A percentile compares a stretch with the other conserved stretches of the same genome.
These are phyloP conservation scores for Augiades crinisus DNA, from an alignment of 2,888 invertebrate genomes.

Conservation along the genomic window DNA sequence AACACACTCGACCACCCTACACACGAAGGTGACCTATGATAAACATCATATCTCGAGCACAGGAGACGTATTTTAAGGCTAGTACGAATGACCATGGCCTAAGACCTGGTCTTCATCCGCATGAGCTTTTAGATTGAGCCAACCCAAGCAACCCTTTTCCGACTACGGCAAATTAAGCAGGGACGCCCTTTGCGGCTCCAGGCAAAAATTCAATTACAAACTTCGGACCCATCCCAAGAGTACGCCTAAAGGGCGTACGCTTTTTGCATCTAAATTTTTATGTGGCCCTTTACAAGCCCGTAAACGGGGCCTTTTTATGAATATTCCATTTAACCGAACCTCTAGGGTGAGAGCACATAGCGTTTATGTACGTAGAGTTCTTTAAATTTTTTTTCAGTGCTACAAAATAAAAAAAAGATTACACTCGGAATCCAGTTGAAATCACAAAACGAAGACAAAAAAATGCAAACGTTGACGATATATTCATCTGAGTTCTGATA, in stretches of 20 bases:
- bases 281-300: conserved; percentile 76
- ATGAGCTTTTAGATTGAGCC: conserved; percentile 35
- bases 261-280: conserved; percentile 78
- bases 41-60: too few species aligned
- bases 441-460: too few species aligned
- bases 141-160: conserved; percentile 60
- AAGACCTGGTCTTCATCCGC: conserved; percentile 24
- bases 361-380: conserved; percentile 1
- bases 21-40: background rate
- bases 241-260: conserved; percentile 65
- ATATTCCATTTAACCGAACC: conserved; percentile 72
- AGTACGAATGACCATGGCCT: background rate
- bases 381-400: background rate
- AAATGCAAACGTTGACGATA: too few species aligned
- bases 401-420: background rate
- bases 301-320: conserved; percentile 76
- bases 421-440: too few species aligned
- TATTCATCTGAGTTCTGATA: too few species aligned
- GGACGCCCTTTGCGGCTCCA: conserved; percentile 76
- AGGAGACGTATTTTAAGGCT: too few species aligned
- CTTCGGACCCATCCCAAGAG: conserved; percentile 76
- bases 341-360: conserved; percentile 42
- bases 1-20: too few species aligned
- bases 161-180: conserved; percentile 76
- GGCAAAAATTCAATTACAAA: conserved; percentile 81